Percentiles rank a stretch among this genome's conserved stretches.
Conservation (phyloP, 2,888 invertebrate species). For the Dicyrtoma fusca region DNA sequence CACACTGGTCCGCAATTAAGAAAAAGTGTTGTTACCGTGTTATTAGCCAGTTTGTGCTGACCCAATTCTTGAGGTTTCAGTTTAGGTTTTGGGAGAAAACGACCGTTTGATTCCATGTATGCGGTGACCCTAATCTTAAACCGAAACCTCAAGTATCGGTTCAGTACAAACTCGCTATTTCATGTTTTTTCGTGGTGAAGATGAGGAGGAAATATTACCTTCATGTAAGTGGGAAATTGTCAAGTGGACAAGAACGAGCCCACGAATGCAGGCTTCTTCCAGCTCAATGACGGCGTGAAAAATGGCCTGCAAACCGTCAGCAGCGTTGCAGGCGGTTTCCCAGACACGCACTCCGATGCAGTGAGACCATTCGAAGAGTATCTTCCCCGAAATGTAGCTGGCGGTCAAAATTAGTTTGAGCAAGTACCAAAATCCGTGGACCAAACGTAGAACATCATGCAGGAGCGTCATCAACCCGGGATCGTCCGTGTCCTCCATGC, state of each 20-base stretch:
- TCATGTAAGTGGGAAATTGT: conserved; percentile 31
- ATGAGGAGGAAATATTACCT: conserved; percentile 32
- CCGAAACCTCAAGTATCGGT: no score
- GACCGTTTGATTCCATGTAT: no score
- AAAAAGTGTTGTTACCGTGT: no score
- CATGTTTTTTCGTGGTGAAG: no score
- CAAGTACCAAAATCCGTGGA: not conserved
- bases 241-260: conserved; percentile 19
- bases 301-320: conserved; percentile 10
- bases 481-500: conserved; percentile 25
- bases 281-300: conserved; percentile 32
- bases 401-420: conserved; percentile 26
- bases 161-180: no score
- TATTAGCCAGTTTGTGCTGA: no score
- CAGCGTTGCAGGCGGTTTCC: conserved; percentile 7
- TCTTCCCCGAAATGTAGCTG: conserved; percentile 38
- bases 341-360: not conserved
- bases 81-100: no score
- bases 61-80: no score
- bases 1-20: no score
- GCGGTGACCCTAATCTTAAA: no score
- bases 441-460: conserved; percentile 25
- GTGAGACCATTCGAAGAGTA: not conserved
- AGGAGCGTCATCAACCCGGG: conserved; percentile 27
- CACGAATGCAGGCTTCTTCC: conserved; percentile 26